Percentiles rank a stretch among this genome's conserved stretches.
phyloP scores from a whole-genome alignment of 2,797 vertebrate genomes.

The Prionace glauca region DNA sequence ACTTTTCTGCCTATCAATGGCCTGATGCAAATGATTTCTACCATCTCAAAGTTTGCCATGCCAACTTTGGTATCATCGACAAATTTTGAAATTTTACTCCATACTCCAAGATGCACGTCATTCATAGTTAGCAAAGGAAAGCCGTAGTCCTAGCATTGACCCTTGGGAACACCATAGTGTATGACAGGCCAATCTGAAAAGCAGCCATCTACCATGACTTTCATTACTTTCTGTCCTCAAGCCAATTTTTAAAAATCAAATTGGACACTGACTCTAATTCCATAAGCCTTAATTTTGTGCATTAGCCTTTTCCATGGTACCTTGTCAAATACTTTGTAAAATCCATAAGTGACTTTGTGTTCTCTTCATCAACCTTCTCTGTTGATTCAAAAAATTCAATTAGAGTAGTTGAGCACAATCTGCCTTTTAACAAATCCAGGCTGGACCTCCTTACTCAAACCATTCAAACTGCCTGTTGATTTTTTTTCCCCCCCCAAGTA shows the following conservation, averaged over 20 bases:
- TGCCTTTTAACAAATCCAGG: too few species aligned
- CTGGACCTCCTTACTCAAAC: too few species aligned
- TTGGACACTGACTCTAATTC: neutral
- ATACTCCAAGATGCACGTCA: neutral
- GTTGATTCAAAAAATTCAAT: too few species aligned
- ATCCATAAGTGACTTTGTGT: neutral
- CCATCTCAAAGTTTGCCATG: neutral
- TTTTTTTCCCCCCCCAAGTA: too few species aligned
- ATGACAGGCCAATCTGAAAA: neutral
- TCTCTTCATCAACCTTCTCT: too few species aligned
- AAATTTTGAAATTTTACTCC: neutral
- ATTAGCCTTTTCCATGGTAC: neutral
- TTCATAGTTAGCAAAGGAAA: neutral
- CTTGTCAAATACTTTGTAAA: neutral
- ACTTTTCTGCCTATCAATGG: too few species aligned
- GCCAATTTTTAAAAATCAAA: neutral
- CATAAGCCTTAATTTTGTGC: neutral
- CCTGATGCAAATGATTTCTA: neutral
- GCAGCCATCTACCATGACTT: neutral
- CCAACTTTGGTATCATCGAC: neutral
- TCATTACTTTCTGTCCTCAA: neutral
- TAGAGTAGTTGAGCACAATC: too few species aligned
- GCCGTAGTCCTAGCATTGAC: neutral
- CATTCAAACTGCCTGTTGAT: too few species aligned
- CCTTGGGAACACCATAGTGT: too few species aligned